These are phyloP conservation scores for Tanypteryx hageni DNA, from an alignment of 2,888 invertebrate species.

Conservation along the genomic window DNA sequence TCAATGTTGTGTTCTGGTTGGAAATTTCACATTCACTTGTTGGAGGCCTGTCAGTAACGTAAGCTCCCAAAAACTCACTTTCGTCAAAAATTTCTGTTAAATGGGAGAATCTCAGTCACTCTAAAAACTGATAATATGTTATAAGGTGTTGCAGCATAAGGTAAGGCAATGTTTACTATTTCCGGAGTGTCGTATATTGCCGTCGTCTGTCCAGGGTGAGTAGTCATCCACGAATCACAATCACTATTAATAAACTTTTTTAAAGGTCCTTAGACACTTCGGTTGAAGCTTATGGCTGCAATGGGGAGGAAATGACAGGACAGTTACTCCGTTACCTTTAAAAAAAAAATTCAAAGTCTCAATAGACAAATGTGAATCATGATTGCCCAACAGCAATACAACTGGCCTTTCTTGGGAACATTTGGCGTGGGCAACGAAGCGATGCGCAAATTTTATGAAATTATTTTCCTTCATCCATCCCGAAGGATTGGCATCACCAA, in stretches of 20 bases:
- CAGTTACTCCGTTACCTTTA: slow-evolving; percentile 72
- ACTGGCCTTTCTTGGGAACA: slow-evolving; percentile 67
- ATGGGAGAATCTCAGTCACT: too few relatives aligned
- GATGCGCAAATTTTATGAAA: slow-evolving; percentile 65
- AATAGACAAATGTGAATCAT: slow-evolving; percentile 68
- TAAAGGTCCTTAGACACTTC: too few relatives aligned
- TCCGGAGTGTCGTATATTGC: slow-evolving; percentile 69
- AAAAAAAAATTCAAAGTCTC: slow-evolving; percentile 70
- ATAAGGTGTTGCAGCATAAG: too few relatives aligned
- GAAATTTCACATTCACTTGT: too few relatives aligned
- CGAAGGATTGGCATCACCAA: slow-evolving; percentile 69
- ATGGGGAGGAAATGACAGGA: too few relatives aligned
- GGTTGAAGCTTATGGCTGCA: too few relatives aligned
- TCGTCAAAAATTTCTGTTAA: too few relatives aligned
- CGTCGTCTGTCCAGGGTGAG: slow-evolving; percentile 70
- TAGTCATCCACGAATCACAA: slow-evolving; percentile 69
- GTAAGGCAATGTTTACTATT: slow-evolving; percentile 62
- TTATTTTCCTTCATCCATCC: slow-evolving; percentile 67
- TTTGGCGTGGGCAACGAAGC: slow-evolving; percentile 67
- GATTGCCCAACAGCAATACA: slow-evolving; percentile 69
- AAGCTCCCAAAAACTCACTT: too few relatives aligned
- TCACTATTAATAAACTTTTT: too few relatives aligned
- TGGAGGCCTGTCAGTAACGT: too few relatives aligned
- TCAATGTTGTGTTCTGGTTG: too few relatives aligned
- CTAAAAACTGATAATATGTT: too few relatives aligned